These are phyloP conservation scores for Apodemia mormo DNA, from an alignment of 2,888 invertebrate species.

Conservation along the genomic window DNA sequence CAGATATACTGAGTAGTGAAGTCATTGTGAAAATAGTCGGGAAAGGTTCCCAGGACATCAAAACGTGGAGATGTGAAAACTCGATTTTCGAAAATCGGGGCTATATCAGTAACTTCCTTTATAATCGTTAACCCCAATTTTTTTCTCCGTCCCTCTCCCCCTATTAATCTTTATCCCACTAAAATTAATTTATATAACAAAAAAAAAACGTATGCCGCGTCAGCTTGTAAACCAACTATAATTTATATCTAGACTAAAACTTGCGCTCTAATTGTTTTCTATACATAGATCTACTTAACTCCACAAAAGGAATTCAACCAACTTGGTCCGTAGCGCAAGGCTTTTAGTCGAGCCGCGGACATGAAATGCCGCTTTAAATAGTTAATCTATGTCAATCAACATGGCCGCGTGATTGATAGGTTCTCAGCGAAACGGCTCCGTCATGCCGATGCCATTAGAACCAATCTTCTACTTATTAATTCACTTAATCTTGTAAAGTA, in stretches of 20 bases:
- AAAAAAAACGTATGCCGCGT: no score
- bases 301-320: not conserved
- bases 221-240: no score
- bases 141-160: no score
- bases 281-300: not conserved
- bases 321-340: conserved; percentile 7
- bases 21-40: no score
- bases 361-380: conserved; percentile 22
- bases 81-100: no score
- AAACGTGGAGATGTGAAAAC: no score
- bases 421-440: conserved; percentile 4
- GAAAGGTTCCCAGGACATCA: no score
- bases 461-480: conserved; percentile 7
- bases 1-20: no score
- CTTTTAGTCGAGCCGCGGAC: conserved; percentile 13
- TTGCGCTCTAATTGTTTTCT: not conserved
- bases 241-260: not conserved
- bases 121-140: no score
- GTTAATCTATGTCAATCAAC: conserved; percentile 23
- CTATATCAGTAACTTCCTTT: no score
- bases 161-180: no score
- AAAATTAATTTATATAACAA: no score
- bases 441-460: not conserved
- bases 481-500: conserved; percentile 1
- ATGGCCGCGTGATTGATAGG: conserved; percentile 15